Evolutionary conservation across 1,140 invertebrate species (phyloP), one percentile per base, ranked within the genome.

Genomic region (Pantala flavescens): DNA sequence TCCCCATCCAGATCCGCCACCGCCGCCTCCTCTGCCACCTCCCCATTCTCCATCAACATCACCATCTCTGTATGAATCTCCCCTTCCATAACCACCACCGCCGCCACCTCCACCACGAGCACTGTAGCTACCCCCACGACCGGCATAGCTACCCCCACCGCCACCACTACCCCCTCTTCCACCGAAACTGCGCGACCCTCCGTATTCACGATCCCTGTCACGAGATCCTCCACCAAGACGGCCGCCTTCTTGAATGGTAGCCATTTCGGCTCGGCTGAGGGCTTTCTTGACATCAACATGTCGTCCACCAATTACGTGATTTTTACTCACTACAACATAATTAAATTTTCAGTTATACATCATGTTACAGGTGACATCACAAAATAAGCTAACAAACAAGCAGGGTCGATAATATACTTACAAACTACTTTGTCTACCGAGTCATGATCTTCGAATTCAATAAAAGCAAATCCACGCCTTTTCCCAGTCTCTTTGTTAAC

Each of bases 371-470:
- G n/a, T 7, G 7, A 21, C 7, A 11, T 7, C 23, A 21, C 11
- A 70, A 70, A 5, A 70, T 2, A 70, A 11, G n/a, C 23, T 70
- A 23, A 21, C 2, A 5, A 23, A 21, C 63, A 70, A 70, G n/a
- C 12, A 63, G n/a, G n/a, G n/a, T n/a, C n/a, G n/a, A 21, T 3
- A 24, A 24, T 72, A 23, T 16, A 72, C 88, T 88, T 84, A 93
- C 91, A 87, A 80, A 94, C 94, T 79, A 96, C 91, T 86, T 98
- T 97, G 80, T 98, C 95, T 75, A 98, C 96, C 16, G 95, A 91
- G 85, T 98, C 96, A 83, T 97, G 97, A 82, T 98, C 96, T 82
- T 97, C 94, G 81, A 96, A 98, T 82, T 96, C 94, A 23, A 98
- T 91, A 82, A 98, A 98, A 12, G 92, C 95, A 83, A 98, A 98